Percentiles rank a stretch among this genome's conserved stretches.
Conservation (phyloP, 2,113 vertebrate genomes). For the Bagarius yarrelli region DNA sequence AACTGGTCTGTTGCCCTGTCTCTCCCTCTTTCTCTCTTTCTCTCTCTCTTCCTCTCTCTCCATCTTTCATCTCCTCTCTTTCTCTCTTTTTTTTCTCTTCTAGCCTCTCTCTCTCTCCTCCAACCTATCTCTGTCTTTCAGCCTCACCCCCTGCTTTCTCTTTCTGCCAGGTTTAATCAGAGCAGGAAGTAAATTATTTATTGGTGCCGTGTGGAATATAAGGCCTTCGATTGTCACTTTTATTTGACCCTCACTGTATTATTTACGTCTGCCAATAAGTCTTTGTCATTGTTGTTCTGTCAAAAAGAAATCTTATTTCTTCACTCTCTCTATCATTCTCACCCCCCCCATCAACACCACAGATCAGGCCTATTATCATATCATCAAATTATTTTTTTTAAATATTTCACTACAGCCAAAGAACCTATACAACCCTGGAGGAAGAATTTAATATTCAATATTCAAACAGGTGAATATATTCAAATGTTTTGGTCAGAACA, state of each 20-base stretch:
- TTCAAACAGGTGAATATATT: background rate
- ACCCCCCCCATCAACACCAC: background rate
- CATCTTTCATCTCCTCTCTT: too few relatives aligned
- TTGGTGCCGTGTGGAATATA: constrained; percentile 58
- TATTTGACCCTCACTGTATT: constrained; percentile 69
- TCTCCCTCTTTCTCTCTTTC: background rate
- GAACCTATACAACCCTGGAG: too few relatives aligned
- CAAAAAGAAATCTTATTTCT: constrained; percentile 21
- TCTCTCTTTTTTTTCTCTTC: background rate
- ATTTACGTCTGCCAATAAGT: constrained; percentile 62
- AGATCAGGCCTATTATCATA: background rate
- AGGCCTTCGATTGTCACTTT: constrained; percentile 71
- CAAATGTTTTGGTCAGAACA: background rate
- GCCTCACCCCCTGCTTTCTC: background rate
- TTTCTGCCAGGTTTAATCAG: constrained; percentile 64
- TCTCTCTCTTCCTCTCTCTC: too few relatives aligned
- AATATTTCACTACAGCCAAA: background rate
- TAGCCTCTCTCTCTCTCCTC: background rate
- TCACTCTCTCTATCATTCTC: background rate
- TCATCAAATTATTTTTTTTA: background rate
- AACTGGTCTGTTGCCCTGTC: background rate
- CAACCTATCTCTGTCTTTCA: background rate
- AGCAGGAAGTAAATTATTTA: constrained; percentile 73
- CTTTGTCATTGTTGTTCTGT: constrained; percentile 57
- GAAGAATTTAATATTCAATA: background rate